Evolutionary conservation across 35 echinoderm and acorn worm genomes (phyloP), one percentile per base, ranked within the genome.

Genomic region (Eucidaris tribuloides): DNA sequence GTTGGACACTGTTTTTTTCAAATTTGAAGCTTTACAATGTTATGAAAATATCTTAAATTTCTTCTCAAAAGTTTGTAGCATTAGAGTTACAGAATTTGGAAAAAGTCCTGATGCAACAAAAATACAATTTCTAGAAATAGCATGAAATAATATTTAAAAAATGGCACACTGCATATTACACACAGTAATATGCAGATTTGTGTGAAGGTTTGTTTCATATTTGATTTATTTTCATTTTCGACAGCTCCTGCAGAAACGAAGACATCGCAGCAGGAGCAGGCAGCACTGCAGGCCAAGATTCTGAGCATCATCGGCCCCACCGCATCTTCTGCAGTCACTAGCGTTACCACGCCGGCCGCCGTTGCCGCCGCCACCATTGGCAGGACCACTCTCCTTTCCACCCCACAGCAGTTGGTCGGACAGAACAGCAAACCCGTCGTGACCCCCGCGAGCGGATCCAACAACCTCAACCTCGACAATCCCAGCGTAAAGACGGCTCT

Each of bases 401-500:
- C 35, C 46, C 84, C 65, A 39, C 64, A 84, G 41, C 60, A 14
- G 30, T 48, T 31, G 13, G 11, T 14, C n/a, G 1, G 50, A 13
- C 25, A 85, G 54, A 41, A 23, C 2, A 20, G 58, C 85, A 25
- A 41, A 23, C 54, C 18, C 36, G 28, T 11, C 14, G 17, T 50
- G 83, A n/a, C 45, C 20, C 46, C 84, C 5, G 56, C 86, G 35
- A 45, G 43, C 2, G 34, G 57, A 18, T 3, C 70, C 27, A 71
- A 39, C 43, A 58, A 77, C 37, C 79, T 99, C 42, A 93, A 99
- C 49, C 48, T 99, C 6, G 87, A 99, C 66, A 99, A 93, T 57
- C 96, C 96, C 13, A 89, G 68, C 55, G 88, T 99, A 23, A 88
- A 99, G 86, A 99, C 93, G 74, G 96, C 90, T 7, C 55, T 99